phyloP scores from a whole-genome alignment of 2,888 invertebrate genomes.

The Dasysyrphus tricinctus region DNA sequence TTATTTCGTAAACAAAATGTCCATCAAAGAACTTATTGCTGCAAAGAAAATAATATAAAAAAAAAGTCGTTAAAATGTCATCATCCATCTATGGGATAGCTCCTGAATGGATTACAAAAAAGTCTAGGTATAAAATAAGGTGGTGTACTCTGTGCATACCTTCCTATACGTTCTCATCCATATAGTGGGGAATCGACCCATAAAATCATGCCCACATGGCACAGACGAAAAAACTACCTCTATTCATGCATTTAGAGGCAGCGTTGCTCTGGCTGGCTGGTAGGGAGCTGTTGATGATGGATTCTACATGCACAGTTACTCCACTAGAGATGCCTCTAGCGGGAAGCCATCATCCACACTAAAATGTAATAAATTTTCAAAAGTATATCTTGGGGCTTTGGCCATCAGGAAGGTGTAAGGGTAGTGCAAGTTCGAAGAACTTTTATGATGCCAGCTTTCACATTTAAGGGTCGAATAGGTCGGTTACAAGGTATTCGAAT shows the following conservation, averaged over 20 bases:
- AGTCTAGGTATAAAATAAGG: not conserved
- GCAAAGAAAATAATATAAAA: conserved; percentile 21
- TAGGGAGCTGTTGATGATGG: not conserved
- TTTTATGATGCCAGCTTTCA: conserved; percentile 5
- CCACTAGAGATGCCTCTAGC: not conserved
- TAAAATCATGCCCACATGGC: conserved; percentile 18
- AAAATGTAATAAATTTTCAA: conserved; percentile 23
- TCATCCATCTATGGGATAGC: conserved; percentile 42
- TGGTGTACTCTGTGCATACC: no score
- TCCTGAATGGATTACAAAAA: conserved; percentile 37
- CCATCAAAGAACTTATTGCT: conserved; percentile 39
- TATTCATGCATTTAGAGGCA: not conserved
- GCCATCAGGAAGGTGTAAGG: not conserved
- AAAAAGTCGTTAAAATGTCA: conserved; percentile 56
- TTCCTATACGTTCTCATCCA: not conserved
- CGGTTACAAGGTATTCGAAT: not conserved
- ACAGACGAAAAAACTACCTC: conserved; percentile 8
- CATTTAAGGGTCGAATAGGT: conserved; percentile 9
- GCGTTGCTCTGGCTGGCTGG: no score
- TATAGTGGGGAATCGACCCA: not conserved
- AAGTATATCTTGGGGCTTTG: not conserved
- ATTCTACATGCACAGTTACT: conserved; percentile 10
- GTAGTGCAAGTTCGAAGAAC: conserved; percentile 12
- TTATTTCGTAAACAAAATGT: conserved; percentile 39
- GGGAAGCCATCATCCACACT: conserved; percentile 2